phyloP scores from a whole-genome alignment of 2,888 invertebrate genomes.

The Sturmia bella region DNA sequence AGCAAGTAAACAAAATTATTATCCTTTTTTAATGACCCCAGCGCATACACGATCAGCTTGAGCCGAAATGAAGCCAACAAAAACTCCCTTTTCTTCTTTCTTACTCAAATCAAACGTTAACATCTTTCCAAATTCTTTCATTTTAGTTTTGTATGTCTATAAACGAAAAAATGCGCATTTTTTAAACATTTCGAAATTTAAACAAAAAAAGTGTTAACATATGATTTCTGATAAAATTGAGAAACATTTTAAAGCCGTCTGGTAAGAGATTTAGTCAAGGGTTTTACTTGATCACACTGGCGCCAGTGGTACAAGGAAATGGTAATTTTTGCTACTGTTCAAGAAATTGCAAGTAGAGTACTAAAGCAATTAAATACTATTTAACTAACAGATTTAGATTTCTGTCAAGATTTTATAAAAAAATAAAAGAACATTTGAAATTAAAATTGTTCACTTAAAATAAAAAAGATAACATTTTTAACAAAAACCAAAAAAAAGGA shows the following conservation, averaged over 20 bases:
- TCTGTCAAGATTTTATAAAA: constrained; percentile 47
- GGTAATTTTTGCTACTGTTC: not conserved
- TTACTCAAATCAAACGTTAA: not conserved
- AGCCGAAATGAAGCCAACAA: constrained; percentile 29
- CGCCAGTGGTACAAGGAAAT: constrained; percentile 43
- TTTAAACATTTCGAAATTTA: no score
- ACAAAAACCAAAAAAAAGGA: constrained; percentile 5
- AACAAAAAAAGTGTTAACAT: constrained; percentile 4
- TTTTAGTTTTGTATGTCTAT: no score
- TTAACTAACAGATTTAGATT: constrained; percentile 42
- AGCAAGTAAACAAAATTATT: constrained; percentile 58
- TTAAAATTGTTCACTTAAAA: constrained; percentile 28
- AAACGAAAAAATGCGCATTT: no score
- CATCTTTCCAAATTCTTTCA: no score
- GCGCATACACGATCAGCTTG: constrained; percentile 47
- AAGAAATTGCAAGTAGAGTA: not conserved
- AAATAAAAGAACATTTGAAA: constrained; percentile 30
- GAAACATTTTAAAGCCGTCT: constrained; percentile 60
- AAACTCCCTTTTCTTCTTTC: not conserved
- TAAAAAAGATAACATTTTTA: constrained; percentile 6
- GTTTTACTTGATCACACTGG: constrained; percentile 46
- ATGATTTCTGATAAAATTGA: constrained; percentile 52
- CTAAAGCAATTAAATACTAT: constrained; percentile 12
- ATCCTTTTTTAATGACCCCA: constrained; percentile 59
- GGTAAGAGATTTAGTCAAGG: constrained; percentile 48